Evolutionary conservation across 2,113 vertebrate species (phyloP), one percentile per base, ranked within the genome.

Genomic region (Eulemur rufifrons): DNA sequence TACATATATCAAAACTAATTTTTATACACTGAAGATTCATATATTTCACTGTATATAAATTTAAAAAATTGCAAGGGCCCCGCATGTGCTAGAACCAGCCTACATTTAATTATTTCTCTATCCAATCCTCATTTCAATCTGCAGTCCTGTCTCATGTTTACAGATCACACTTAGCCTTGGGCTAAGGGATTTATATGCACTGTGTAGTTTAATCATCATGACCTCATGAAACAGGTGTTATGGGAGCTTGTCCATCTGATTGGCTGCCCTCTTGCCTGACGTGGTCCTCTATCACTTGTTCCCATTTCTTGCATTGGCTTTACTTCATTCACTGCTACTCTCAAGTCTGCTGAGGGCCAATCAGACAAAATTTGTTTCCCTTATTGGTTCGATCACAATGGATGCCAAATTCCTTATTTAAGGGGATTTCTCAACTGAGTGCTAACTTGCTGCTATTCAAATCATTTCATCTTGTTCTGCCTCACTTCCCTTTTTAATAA

Each of bases 381-480:
- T 88, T 81, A 64, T 81, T 84, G 86, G 78, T 86, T 93, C 61
- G 82, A 39, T 94, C 21, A 13, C 39, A 80, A 59, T 39, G 88
- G 74, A 87, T 69, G 23, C 39, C 84, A 77, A 71, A 91, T 45
- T 93, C 73, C 80, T 82, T 50, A 59, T 89, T 81, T 74, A 86
- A 86, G 25, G 25, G 27, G 20, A 21, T 85, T 56, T 66, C 52
- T 91, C 52, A n/a, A 6, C 42, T 63, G 17, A n/a, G 18, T 45
- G 50, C 20, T 9, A 17, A 64, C 78, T 85, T 80, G 45, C 21
- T 64, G 13, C 78, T 89, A 50, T 92, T 66, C 71, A 71, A 69
- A 66, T 96, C 74, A 80, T n/a, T 96, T 78, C 25, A 80, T 81
- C 61, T 86, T 61, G 13, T 25, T 85, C 73, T 52, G 14, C 4